Evolutionary conservation across 2,113 vertebrate species (phyloP), one percentile per base, ranked within the genome.

Genomic region (Mixornis gularis): DNA sequence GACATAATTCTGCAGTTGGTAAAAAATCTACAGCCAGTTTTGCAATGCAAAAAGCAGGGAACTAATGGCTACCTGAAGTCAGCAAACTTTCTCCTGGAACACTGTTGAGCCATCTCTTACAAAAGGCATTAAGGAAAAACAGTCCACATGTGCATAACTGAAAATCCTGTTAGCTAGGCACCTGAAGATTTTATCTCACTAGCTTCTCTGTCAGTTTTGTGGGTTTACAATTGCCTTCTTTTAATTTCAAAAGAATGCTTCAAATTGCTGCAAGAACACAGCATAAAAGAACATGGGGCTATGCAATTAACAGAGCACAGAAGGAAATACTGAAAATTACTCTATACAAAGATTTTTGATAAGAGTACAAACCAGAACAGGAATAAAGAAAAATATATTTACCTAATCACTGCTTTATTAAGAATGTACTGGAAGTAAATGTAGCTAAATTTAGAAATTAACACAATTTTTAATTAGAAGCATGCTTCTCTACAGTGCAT

Each of bases 181-280:
- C 30, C 48, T 84, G 73, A 93, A 80, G 78, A 86, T 92, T 63
- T 70, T 84, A 86, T 83, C 86, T 93, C 63, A 17, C 27, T 80
- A 73, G 46, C n/a, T 71, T 51, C 40, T 85, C 59, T 65, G 79
- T 86, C 68, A 78, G 72, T 93, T 94, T 44, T 65, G 43, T 40
- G 80, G 72, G 60, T 78, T 92, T 84, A 71, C 58, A 81, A 64
- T 59, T 92, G 41, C 56, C 44, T 68, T 44, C 56, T 74, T 81
- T 89, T 74, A 87, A 81, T 93, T 90, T 90, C 60, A 89, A 66
- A 92, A 66, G 51, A 66, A 73, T 49, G 30, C 40, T 89, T 81
- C 56, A 85, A 70, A 70, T 71, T 89, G 40, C 65, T 84, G 48
- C 22, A 52, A 95, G 72, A 94, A 36, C 32, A 36, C 21, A 43